Conservation (phyloP, 2,888 invertebrate species). For the Tineola bisselliella region DNA sequence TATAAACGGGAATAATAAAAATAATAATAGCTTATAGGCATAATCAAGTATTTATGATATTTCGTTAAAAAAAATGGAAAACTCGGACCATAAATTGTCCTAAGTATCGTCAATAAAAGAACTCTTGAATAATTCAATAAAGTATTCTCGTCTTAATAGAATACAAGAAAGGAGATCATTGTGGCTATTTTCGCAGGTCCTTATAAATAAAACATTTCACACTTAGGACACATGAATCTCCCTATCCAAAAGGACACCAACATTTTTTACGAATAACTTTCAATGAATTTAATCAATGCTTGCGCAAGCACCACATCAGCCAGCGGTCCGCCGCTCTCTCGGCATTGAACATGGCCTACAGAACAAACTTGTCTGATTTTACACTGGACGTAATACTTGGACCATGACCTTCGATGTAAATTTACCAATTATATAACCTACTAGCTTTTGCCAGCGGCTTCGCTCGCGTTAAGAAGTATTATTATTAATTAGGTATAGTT, state of each 20-base stretch:
- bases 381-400: neutral
- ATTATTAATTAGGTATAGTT: too few relatives aligned
- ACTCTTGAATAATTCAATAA: neutral
- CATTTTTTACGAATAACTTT: too few relatives aligned
- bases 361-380: neutral
- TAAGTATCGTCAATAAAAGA: neutral
- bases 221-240: too few relatives aligned
- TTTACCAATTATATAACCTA: constrained; percentile 9
- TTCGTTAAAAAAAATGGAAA: too few relatives aligned
- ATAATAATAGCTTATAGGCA: too few relatives aligned
- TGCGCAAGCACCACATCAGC: constrained; percentile 54
- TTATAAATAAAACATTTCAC: neutral
- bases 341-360: constrained; percentile 51
- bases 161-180: neutral
- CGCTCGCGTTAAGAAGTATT: too few relatives aligned
- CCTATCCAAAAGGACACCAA: too few relatives aligned
- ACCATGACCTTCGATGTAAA: neutral
- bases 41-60: too few relatives aligned
- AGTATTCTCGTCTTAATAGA: neutral
- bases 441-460: neutral
- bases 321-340: constrained; percentile 46
- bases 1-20: too few relatives aligned
- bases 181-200: neutral
- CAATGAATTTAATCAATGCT: too few relatives aligned
- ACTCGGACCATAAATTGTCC: neutral